phyloP scores from a whole-genome alignment of 2,888 invertebrate species.

The Archips xylosteana region DNA sequence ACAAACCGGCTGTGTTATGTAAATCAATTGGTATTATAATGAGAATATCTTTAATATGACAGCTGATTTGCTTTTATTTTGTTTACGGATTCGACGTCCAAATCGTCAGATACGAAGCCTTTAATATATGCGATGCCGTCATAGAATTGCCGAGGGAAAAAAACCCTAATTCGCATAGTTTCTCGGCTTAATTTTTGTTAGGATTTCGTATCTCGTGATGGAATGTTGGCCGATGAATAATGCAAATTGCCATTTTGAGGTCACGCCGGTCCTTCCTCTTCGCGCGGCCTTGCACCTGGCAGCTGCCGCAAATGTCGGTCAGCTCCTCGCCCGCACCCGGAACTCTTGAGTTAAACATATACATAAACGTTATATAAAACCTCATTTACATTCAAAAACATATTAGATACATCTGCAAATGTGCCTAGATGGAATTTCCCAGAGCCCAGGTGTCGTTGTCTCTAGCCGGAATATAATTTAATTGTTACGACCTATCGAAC shows the following conservation, averaged over 20 bases:
- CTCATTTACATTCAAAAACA: constrained; percentile 22
- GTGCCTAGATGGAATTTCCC: constrained; percentile 36
- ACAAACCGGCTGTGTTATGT: constrained; percentile 60
- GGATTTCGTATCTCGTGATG: constrained; percentile 37
- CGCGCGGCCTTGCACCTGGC: constrained; percentile 57
- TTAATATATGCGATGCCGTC: constrained; percentile 35
- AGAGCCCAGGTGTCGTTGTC: constrained; percentile 29
- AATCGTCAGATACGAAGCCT: constrained; percentile 11
- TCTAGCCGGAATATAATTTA: constrained; percentile 15
- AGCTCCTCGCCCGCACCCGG: constrained; percentile 53
- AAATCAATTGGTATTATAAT: constrained; percentile 47
- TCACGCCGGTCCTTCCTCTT: constrained; percentile 45
- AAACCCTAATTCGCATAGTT: constrained; percentile 22
- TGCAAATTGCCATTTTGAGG: constrained; percentile 49
- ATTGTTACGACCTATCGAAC: constrained; percentile 15
- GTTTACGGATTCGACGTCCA: constrained; percentile 19
- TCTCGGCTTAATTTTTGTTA: constrained; percentile 26
- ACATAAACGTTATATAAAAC: constrained; percentile 8
- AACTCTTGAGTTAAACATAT: constrained; percentile 44
- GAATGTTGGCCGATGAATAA: constrained; percentile 48
- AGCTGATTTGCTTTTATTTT: constrained; percentile 54
- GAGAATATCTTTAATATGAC: constrained; percentile 38
- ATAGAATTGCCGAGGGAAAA: constrained; percentile 21
- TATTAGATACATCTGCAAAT: constrained; percentile 17
- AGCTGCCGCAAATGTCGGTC: constrained; percentile 55